Conservation (phyloP, 2,888 invertebrate species). For the Polylopha cassiicola region DNA sequence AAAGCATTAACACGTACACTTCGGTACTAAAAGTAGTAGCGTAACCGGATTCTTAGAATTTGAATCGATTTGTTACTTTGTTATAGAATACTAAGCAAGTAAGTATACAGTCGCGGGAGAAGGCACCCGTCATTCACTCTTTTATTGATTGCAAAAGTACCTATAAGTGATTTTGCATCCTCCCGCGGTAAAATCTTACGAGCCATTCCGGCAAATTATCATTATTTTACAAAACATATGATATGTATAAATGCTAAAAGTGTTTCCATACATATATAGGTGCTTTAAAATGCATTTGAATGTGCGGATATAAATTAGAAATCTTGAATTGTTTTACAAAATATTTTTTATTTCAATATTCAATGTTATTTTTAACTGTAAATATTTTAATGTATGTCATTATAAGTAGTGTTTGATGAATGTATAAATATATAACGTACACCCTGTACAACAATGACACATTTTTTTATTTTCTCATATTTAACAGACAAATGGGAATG, state of each 20-base stretch:
- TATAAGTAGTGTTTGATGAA: conserved; percentile 11
- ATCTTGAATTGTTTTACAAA: conserved; percentile 20
- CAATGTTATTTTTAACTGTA: conserved; percentile 43
- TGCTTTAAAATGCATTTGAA: conserved; percentile 55
- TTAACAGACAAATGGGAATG: too few relatives aligned
- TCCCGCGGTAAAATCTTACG: too few relatives aligned
- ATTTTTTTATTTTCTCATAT: too few relatives aligned
- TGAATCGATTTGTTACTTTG: conserved; percentile 15
- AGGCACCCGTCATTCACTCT: too few relatives aligned
- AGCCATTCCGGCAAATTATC: too few relatives aligned
- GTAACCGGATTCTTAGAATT: conserved; percentile 8
- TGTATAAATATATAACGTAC: too few relatives aligned
- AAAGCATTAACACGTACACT: conserved; percentile 36
- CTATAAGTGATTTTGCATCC: too few relatives aligned
- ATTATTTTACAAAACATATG: conserved; percentile 18
- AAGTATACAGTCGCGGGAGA: too few relatives aligned
- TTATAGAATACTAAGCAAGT: conserved; percentile 8
- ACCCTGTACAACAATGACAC: too few relatives aligned
- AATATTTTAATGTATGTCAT: conserved; percentile 36
- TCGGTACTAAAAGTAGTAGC: conserved; percentile 14
- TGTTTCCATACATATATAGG: conserved; percentile 50
- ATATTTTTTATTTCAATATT: conserved; percentile 21
- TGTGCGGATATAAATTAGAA: conserved; percentile 46
- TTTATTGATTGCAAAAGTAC: too few relatives aligned
- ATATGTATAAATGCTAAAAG: conserved; percentile 36